Evolutionary conservation across 2,797 vertebrate genomes (phyloP), one percentile per base, ranked within the genome.

Genomic region (Cryptoblepharus egeriae): DNA sequence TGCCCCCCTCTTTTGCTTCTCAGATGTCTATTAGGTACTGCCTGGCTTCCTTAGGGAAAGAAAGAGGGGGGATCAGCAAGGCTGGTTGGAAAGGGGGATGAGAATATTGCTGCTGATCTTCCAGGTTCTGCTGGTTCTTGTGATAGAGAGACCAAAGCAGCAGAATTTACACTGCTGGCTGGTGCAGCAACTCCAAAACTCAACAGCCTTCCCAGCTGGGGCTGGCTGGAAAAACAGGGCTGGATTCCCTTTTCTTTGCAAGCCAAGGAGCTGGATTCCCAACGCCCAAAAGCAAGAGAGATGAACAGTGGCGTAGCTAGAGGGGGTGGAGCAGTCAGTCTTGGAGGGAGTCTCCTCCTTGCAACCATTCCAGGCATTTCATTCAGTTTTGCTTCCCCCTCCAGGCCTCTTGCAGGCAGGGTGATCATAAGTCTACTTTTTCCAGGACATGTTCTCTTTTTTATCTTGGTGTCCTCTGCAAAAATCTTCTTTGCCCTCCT

Each of bases 211-310:
- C 65, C 26, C 55, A 11, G 30, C 57, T n/a, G 10, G 26, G 42
- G 75, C 60, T 39, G 42, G 58, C 1, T 3, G 81, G 42, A 83
- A 83, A 72, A 83, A 18, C 68, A 42, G 81, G 60, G 60, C 42
- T 73, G 81, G 81, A 83, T 65, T 71, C 18, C 15, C 37, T 11
- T 0, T 16, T 42, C 57, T 18, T 8, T 4, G 49, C 35, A 69
- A 69, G 42, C 16, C 6, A 2, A 20, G 68, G 75, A 83, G 35
- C 68, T 1, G 58, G 81, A 83, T 35, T n/a, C 28, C 65, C 3
- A 6, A 24, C 55, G 20, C 55, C 55, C 22, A 1, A 39, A 39
- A 49, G 45, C 45, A 49, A 12, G 45, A 49, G n/a, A n/a, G n/a
- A n/a, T n/a, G n/a, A n/a, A n/a, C n/a, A n/a, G n/a, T n/a, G n/a